Evolutionary conservation across 2,113 vertebrate genomes (phyloP), one percentile per base, ranked within the genome.

Genomic region (Oreochromis aureus): DNA sequence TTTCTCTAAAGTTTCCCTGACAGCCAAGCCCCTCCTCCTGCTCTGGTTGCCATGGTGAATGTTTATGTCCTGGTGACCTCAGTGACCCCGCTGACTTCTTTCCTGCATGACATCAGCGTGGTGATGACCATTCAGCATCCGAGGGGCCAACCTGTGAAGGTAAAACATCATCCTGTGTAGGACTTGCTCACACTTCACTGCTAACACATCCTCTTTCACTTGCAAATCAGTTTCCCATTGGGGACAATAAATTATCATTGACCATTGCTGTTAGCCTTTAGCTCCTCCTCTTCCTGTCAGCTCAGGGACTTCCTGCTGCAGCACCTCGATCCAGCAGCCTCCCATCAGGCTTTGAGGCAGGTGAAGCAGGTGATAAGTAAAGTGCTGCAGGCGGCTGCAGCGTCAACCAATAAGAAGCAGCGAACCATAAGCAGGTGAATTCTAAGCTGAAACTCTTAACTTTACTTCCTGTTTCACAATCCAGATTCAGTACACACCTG

Each of bases 31-130:
- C 16, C 88, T 39, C 92, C 94, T 39, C 95, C 96, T 83, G 96
- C 94, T 39, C 78, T 98, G 19, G 96, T 97, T 89, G 96, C 97
- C 90, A 96, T 97, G 90, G 95, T 99, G 84, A 98, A 97, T 92
- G 96, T 96, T 1, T 98, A 98, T 6, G 96, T 99, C 27, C 91
- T 99, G 82, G 97, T 99, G 83, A 98, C 98, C n/a, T 99, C 98
- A 6, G 89, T 97, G 87, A 96, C 92, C 34, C 98, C 98, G 0
- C 91, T 99, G 59, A 96, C 96, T 3, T 97, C 97, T 6, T 99
- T 99, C 91, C 94, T 99, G 93, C 97, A 99, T 92, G 97, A 97
- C 80, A 96, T 95, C 2, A 95, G 94, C 53, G 94, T 96, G 9
- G 97, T 98, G 87, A 97, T 91, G 91, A 93, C 96, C 84, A 96